A percentile compares a stretch with the other conserved stretches of the same genome.
Evolutionary conservation across 2,888 invertebrate species (phyloP).

Genomic region (Tenthredo amoena): DNA sequence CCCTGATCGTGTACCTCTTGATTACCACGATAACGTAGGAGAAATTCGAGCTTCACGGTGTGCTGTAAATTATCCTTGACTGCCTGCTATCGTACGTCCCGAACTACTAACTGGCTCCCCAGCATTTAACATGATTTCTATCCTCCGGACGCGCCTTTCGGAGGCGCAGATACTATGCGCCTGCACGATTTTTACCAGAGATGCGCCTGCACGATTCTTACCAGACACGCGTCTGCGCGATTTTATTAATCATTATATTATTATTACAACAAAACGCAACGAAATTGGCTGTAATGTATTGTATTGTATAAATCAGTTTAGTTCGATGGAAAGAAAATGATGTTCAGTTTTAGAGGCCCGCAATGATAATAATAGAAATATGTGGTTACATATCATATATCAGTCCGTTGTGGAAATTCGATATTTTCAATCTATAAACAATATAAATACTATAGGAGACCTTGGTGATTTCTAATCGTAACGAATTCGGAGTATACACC

Average conservation of each 20-base stretch:
- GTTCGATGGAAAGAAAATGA: not conserved
- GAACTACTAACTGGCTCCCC: conserved; percentile 12
- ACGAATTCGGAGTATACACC: not conserved
- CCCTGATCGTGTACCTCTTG: not conserved
- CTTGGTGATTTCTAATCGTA: not conserved
- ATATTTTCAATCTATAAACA: no score
- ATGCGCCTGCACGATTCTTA: conserved; percentile 27
- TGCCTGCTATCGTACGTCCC: not conserved
- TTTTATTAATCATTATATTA: not conserved
- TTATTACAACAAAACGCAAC: not conserved
- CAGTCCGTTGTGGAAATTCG: no score
- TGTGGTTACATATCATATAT: not conserved
- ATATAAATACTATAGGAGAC: not conserved
- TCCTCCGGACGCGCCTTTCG: conserved; percentile 3
- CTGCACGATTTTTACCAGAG: not conserved
- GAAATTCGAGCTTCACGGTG: not conserved
- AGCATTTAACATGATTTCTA: not conserved
- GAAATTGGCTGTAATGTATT: no score
- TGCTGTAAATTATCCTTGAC: not conserved
- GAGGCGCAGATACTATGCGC: conserved; percentile 27
- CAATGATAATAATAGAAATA: not conserved
- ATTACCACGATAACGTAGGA: not conserved
- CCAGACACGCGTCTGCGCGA: no score
- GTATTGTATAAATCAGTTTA: not conserved
- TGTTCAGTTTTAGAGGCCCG: not conserved